These are phyloP conservation scores for Forpus xanthops DNA, from an alignment of 2,797 vertebrate species.

Conservation along the genomic window DNA sequence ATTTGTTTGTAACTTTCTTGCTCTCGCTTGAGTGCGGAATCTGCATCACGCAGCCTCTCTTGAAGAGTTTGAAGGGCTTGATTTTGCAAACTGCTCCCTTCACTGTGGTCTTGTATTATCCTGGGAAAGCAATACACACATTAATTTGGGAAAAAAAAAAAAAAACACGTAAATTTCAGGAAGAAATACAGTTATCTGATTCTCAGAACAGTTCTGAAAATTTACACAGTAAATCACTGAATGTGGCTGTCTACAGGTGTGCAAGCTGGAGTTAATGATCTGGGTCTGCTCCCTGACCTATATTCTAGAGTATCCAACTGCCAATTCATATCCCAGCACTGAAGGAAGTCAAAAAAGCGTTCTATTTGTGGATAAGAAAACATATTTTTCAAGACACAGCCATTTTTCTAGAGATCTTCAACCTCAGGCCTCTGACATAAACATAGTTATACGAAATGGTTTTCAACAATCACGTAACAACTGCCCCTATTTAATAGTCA, in stretches of 20 bases:
- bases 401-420: neutral
- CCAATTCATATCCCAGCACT: neutral
- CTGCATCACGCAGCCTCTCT: slow-evolving; percentile 88
- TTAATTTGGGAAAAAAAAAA: neutral
- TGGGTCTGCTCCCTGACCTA: neutral
- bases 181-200: neutral
- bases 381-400: neutral
- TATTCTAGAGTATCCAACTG: neutral
- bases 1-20: slow-evolving; percentile 92
- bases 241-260: neutral
- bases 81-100: slow-evolving; percentile 90
- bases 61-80: slow-evolving; percentile 91
- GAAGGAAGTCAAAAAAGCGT: neutral
- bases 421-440: neutral
- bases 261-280: neutral
- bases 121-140: slow-evolving; percentile 68
- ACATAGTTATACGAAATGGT: neutral
- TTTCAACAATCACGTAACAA: neutral
- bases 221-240: neutral
- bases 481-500: neutral
- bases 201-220: neutral
- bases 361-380: neutral
- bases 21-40: slow-evolving; percentile 84
- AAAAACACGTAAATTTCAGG: neutral
- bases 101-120: slow-evolving; percentile 90